Evolutionary conservation across 2,888 invertebrate genomes (phyloP).

Genomic region (Empis stercorea): DNA sequence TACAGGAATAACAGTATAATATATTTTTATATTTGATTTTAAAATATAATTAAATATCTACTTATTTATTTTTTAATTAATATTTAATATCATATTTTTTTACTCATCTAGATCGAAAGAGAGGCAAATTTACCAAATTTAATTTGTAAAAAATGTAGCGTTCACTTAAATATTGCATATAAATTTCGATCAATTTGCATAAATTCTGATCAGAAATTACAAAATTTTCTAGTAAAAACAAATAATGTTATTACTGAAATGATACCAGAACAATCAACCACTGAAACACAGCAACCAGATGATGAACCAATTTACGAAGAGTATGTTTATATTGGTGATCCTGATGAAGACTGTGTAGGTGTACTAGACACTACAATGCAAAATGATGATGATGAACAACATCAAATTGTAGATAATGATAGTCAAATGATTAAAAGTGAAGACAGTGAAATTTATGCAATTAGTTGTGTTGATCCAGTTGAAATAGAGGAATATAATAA

Average conservation of each 20-base stretch:
- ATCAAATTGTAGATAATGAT: background rate
- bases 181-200: slow-evolving; percentile 5
- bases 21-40: background rate
- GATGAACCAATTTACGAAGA: background rate
- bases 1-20: slow-evolving; percentile 25
- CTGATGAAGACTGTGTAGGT: background rate
- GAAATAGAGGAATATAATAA: slow-evolving; percentile 6
- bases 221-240: slow-evolving; percentile 1
- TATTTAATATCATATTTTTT: background rate
- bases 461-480: no score
- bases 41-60: no score
- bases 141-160: slow-evolving; percentile 4
- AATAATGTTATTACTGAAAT: background rate
- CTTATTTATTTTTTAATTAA: background rate
- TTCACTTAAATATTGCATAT: slow-evolving; percentile 3
- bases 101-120: background rate
- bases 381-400: background rate
- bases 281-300: background rate
- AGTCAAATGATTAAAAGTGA: background rate
- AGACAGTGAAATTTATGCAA: background rate
- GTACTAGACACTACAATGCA: background rate
- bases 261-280: background rate
- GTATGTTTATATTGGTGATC: background rate
- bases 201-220: slow-evolving; percentile 4
- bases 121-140: background rate